These are phyloP conservation scores for Odontamblyopus lacepedii DNA, from an alignment of 2,797 vertebrate genomes.

Conservation along the genomic window DNA sequence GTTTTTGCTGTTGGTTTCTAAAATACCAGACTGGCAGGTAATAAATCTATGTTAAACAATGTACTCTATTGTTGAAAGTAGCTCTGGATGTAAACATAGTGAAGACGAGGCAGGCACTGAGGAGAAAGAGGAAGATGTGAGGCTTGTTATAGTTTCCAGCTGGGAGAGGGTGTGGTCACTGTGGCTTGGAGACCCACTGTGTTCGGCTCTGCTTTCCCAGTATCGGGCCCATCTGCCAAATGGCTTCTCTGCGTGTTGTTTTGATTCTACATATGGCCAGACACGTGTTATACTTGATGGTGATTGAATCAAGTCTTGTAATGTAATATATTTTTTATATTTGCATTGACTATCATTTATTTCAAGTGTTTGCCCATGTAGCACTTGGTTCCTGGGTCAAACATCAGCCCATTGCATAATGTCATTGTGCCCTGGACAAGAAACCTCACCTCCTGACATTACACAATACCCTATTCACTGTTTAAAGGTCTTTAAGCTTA, in stretches of 20 bases:
- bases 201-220: slow-evolving; percentile 52
- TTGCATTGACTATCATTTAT: background rate
- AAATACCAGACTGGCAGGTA: background rate
- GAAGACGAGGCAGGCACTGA: slow-evolving; percentile 29
- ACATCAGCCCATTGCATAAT: background rate
- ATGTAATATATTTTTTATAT: slow-evolving; percentile 19
- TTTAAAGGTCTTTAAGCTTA: background rate
- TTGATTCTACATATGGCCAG: slow-evolving; percentile 32
- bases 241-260: slow-evolving; percentile 44
- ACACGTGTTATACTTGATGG: slow-evolving; percentile 25
- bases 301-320: slow-evolving; percentile 15
- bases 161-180: slow-evolving; percentile 75
- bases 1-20: background rate
- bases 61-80: background rate
- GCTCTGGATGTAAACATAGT: slow-evolving; percentile 2
- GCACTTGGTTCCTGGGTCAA: background rate
- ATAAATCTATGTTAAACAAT: background rate
- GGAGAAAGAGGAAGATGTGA: slow-evolving; percentile 41
- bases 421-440: too few relatives aligned
- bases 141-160: slow-evolving; percentile 74
- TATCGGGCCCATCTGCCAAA: slow-evolving; percentile 61
- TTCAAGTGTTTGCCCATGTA: background rate
- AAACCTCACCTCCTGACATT: too few relatives aligned
- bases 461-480: background rate
- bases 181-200: slow-evolving; percentile 62